Percentiles rank a stretch among this genome's conserved stretches.
These are phyloP conservation scores for Andrena camellia DNA, from an alignment of 2,888 invertebrate genomes.

Conservation along the genomic window DNA sequence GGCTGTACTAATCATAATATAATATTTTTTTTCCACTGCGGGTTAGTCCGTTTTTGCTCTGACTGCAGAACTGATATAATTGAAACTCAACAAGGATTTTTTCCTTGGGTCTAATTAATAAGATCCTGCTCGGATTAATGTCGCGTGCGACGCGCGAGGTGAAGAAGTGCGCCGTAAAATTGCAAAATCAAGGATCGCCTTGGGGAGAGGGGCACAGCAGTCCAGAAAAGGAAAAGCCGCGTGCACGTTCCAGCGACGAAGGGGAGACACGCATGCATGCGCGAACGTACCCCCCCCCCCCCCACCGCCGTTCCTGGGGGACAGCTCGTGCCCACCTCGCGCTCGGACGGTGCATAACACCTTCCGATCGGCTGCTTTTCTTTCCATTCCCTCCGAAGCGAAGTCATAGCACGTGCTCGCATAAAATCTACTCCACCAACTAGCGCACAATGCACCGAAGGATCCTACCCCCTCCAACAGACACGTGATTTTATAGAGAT, in stretches of 20 bases:
- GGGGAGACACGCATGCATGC: slow-evolving; percentile 72
- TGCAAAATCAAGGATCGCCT: slow-evolving; percentile 40
- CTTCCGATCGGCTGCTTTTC: slow-evolving; percentile 37
- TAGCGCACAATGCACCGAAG: neutral
- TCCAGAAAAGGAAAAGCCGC: slow-evolving; percentile 49
- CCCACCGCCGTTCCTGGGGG: slow-evolving; percentile 36
- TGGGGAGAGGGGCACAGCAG: slow-evolving; percentile 31
- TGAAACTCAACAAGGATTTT: neutral
- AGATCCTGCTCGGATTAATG: neutral
- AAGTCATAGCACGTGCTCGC: slow-evolving; percentile 35
- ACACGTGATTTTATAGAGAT: too few relatives aligned
- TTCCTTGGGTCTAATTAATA: neutral
- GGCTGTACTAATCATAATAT: too few relatives aligned
- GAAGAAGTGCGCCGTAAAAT: slow-evolving; percentile 1
- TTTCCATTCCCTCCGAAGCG: slow-evolving; percentile 21
- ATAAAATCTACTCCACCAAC: neutral
- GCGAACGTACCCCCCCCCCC: slow-evolving; percentile 58
- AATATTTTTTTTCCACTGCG: too few relatives aligned
- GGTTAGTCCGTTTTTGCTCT: too few relatives aligned
- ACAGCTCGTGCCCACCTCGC: slow-evolving; percentile 38
- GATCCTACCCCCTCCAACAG: too few relatives aligned
- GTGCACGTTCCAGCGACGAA: slow-evolving; percentile 20
- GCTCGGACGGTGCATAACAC: slow-evolving; percentile 41
- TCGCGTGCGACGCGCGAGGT: neutral
- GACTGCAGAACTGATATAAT: too few relatives aligned